Evolutionary conservation across 2,113 vertebrate species (phyloP), one percentile per base, ranked within the genome.

Genomic region (Macrotis lagotis): DNA sequence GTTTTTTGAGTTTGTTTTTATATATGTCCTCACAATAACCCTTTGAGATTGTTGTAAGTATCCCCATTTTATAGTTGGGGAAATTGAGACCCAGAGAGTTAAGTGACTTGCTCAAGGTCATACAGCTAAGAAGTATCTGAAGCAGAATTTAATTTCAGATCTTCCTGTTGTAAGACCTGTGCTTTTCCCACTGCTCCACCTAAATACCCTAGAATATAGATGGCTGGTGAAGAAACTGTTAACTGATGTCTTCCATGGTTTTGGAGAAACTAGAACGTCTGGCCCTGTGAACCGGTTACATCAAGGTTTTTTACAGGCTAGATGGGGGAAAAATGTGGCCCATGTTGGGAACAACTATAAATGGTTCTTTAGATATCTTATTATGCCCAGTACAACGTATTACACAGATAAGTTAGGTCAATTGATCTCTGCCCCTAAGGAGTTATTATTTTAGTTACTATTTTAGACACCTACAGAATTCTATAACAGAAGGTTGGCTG

Each of bases 401-500:
- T 49, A 88, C 66, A 66, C 2, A 59, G 31, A 26, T 94, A 31
- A 89, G 49, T 94, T 94, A 89, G 25, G 25, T 26, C 51, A 47
- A 31, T 59, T 93, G 11, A 31, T 44, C 91, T 91, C 44, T 55
- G 48, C 83, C 74, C 52, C 83, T 90, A 12, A 47, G 24, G 59
- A 51, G 48, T 89, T n/a, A n/a, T n/a, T n/a, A n/a, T n/a, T n/a
- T n/a, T n/a, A n/a, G n/a, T 49, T 92, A n/a, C 66, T 16, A n/a
- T 74, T n/a, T 74, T n/a, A 74, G 37, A 74, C 5, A 74, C 12
- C 14, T 66, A 66, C 11, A 37, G 37, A 66, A 66, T 66, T 31
- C 53, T 52, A 51, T 31, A 83, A 51, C 92, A 94, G 25, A 90
- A 94, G 89, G 50, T 22, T 92, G 25, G 48, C 31, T 51, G 90